A percentile compares a stretch with the other conserved stretches of the same genome.
Conservation (phyloP, 2,888 invertebrate species). For the Silvanus unidentatus region DNA sequence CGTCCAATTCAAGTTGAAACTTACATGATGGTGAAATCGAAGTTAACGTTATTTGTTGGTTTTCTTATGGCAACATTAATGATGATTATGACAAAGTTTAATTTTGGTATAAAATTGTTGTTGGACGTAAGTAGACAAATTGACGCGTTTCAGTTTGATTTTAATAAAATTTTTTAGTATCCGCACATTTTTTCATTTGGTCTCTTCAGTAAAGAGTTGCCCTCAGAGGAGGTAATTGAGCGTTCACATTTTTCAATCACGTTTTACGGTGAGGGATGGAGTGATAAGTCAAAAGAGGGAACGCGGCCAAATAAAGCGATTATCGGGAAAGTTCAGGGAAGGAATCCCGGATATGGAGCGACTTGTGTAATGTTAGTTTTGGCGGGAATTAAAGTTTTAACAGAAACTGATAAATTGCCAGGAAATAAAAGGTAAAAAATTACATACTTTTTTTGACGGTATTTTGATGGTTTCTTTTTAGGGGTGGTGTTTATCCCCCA, state of each 20-base stretch:
- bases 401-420: constrained; percentile 72
- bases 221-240: constrained; percentile 55
- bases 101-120: constrained; percentile 46
- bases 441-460: neutral
- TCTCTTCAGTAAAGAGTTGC: constrained; percentile 59
- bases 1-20: constrained; percentile 75
- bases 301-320: too few species aligned
- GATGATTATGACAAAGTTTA: constrained; percentile 43
- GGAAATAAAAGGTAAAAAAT: constrained; percentile 16
- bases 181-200: constrained; percentile 47
- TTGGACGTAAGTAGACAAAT: too few species aligned
- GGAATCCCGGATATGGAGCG: constrained; percentile 77
- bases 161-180: constrained; percentile 19
- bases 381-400: constrained; percentile 68
- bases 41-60: constrained; percentile 49
- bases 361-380: constrained; percentile 70
- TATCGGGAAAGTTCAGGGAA: constrained; percentile 59
- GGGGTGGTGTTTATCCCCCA: constrained; percentile 66
- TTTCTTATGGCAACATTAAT: constrained; percentile 58
- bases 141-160: neutral
- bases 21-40: constrained; percentile 53
- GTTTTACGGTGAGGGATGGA: constrained; percentile 77
- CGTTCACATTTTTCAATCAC: constrained; percentile 60
- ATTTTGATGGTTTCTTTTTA: neutral
- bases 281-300: too few species aligned